Evolutionary conservation across 1,140 invertebrate genomes (phyloP).

Genomic region (Dolichoris vasculosae): DNA sequence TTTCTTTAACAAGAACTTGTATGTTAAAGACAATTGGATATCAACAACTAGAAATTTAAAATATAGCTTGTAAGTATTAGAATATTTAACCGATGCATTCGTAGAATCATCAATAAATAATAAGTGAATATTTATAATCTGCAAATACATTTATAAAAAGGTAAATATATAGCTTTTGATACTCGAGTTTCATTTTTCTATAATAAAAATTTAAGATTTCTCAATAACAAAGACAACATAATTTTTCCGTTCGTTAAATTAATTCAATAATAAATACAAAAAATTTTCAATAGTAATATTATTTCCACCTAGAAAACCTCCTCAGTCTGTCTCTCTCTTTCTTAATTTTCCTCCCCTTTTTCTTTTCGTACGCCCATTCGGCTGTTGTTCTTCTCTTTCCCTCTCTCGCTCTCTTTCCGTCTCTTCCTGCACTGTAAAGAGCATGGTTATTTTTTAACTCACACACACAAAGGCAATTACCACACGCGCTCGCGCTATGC

Average conservation of each 20-base stretch:
- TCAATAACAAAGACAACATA: neutral
- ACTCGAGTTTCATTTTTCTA: no score
- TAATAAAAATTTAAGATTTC: neutral
- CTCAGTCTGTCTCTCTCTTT: conserved; percentile 7
- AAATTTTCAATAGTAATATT: conserved; percentile 32
- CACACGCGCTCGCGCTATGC: conserved; percentile 26
- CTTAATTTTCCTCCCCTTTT: neutral
- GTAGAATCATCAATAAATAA: no score
- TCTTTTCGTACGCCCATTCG: conserved; percentile 8
- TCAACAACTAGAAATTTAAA: neutral
- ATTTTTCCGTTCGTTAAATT: neutral
- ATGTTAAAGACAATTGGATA: no score
- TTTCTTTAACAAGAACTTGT: no score
- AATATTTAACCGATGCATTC: no score
- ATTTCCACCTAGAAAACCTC: conserved; percentile 49
- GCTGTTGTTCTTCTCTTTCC: neutral
- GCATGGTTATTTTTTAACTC: conserved; percentile 48
- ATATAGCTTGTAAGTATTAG: neutral
- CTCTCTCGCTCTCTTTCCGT: neutral
- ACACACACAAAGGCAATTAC: conserved; percentile 53
- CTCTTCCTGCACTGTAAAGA: neutral
- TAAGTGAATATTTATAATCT: no score
- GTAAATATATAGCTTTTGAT: neutral
- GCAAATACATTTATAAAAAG: no score
- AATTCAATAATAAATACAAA: neutral